Evolutionary conservation across 2,888 invertebrate genomes (phyloP).

Genomic region (Chloromyia formosa): DNA sequence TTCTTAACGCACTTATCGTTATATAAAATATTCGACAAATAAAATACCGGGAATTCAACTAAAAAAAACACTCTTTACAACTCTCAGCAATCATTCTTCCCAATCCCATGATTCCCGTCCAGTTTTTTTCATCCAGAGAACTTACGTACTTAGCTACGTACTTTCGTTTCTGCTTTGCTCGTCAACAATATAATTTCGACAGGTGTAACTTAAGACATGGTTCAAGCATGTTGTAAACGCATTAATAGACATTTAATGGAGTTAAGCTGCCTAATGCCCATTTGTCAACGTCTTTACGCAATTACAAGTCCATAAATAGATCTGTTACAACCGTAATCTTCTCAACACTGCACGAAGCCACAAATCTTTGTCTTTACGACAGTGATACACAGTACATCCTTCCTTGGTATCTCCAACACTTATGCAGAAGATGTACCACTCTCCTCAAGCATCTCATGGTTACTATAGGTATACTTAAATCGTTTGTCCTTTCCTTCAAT

Average conservation of each 20-base stretch:
- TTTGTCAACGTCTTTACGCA: constrained; percentile 52
- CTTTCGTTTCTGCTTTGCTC: no score
- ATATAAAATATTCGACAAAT: no score
- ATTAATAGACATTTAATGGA: constrained; percentile 53
- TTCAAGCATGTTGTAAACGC: constrained; percentile 45
- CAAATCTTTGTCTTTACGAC: constrained; percentile 44
- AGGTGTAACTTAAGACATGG: constrained; percentile 35
- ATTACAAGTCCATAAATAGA: constrained; percentile 52
- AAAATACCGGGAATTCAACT: no score
- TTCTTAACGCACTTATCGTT: no score
- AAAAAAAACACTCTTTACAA: no score
- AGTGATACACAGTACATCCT: constrained; percentile 9
- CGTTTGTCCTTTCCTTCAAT: constrained; percentile 11
- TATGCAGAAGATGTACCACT: no score
- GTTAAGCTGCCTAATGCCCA: constrained; percentile 52
- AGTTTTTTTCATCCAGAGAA: no score
- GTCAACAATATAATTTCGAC: not conserved
- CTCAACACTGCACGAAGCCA: constrained; percentile 43
- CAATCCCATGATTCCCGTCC: no score
- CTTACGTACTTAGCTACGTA: no score
- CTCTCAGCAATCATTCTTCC: no score
- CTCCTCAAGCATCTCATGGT: not conserved
- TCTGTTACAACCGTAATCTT: constrained; percentile 41
- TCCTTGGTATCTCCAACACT: not conserved
- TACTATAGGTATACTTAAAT: constrained; percentile 16